Base-by-base conservation (phyloP, 2,888 invertebrate species). In the Acanthoscelides obtectus region DNA sequence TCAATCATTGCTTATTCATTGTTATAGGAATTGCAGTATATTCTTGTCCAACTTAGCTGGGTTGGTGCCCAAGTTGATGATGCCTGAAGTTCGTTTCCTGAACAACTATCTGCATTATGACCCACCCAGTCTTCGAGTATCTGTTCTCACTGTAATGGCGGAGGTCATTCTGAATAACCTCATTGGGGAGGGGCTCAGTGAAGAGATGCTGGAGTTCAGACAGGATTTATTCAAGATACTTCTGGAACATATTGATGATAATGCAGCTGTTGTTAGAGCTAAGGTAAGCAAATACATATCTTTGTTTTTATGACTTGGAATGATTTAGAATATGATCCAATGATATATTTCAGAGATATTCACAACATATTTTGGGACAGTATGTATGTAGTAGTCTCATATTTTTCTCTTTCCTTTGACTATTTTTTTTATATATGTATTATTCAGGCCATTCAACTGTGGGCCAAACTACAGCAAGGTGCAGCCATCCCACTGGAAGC, bases 221-320 rank as follows among this genome's bases (percentile, higher is more conserved):
- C 94, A 97, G 82, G 91, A 93, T 78, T 93, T 96, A 80, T 87
- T 98, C 2, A 91, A 93, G 71, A 90, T 91, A 81, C 85, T 98
- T 20, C 88, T 92, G 80, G 93, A 94, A 65, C 97, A 98, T 82
- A 89, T 97, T 70, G 90, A 92, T 76, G 98, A 99, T 82, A 84
- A 89, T 2, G 92, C 96, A 68, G 94, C 96, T 0, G 93, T 93
- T 81, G 97, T 97, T 0, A 88, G 98, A 22, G 91, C 94, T 22
- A 95, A 94, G 87, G 93, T 45, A 45, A 45, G 3, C n/a, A n/a
- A n/a, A 92, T 72, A 74, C 76, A n/a, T 74, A 75, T 65, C 71
- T 72, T 20, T 72, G 67, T 20, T 2, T n/a, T n/a, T n/a, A n/a
- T n/a, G n/a, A n/a, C n/a, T n/a, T n/a, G n/a, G n/a, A n/a, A n/a